These are phyloP conservation scores for Typhlichthys subterraneus DNA, from an alignment of 2,797 vertebrate genomes.

Conservation along the genomic window DNA sequence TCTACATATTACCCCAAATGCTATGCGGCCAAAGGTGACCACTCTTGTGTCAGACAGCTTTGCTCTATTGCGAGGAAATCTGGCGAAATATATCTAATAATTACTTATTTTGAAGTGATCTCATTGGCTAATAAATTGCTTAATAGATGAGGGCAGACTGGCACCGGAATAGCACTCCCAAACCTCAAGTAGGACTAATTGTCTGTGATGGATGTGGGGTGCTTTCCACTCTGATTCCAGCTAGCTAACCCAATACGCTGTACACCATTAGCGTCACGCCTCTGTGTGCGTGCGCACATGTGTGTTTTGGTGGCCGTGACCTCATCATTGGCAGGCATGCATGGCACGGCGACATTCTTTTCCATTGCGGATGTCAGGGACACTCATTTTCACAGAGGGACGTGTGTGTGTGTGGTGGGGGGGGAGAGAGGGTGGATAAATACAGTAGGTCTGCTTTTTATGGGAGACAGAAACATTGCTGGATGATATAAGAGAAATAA, in stretches of 20 bases:
- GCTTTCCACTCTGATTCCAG: slow-evolving; percentile 40
- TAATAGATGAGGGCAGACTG: slow-evolving; percentile 32
- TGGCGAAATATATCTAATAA: slow-evolving; percentile 24
- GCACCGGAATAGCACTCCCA: slow-evolving; percentile 26
- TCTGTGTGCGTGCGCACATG: slow-evolving; percentile 8
- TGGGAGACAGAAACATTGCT: too few relatives aligned
- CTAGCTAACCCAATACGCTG: slow-evolving; percentile 18
- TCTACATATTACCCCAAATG: too few relatives aligned
- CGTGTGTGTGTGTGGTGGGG: not conserved
- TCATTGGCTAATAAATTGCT: slow-evolving; percentile 49
- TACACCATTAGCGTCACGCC: slow-evolving; percentile 27
- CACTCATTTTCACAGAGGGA: slow-evolving; percentile 28
- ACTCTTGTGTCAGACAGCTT: slow-evolving; percentile 17
- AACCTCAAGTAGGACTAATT: slow-evolving; percentile 56
- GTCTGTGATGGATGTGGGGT: slow-evolving; percentile 57
- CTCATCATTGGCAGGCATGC: slow-evolving; percentile 47
- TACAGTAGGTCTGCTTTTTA: too few relatives aligned
- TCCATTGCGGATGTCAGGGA: slow-evolving; percentile 30
- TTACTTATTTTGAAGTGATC: slow-evolving; percentile 22
- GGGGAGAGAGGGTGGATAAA: slow-evolving; percentile 3
- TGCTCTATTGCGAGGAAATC: too few relatives aligned
- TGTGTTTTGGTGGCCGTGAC: slow-evolving; percentile 32
- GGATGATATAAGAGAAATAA: too few relatives aligned
- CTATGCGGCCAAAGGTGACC: slow-evolving; percentile 1
- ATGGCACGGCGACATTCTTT: slow-evolving; percentile 8